These are phyloP conservation scores for Oligia strigilis DNA, from an alignment of 2,888 invertebrate species.

Conservation along the genomic window DNA sequence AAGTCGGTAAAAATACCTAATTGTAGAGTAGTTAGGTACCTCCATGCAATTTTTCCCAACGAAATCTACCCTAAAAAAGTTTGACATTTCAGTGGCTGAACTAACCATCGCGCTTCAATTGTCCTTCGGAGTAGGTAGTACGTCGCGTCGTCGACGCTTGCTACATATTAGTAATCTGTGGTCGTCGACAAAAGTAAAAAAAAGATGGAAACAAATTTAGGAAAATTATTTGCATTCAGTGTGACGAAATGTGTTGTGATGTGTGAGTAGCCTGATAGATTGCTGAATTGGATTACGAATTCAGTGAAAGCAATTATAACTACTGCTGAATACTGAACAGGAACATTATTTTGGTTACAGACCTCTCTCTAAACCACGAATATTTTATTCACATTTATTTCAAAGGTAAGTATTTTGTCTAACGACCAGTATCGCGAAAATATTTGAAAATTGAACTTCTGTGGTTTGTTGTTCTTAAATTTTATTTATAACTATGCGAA, in stretches of 20 bases:
- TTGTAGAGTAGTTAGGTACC: too few species aligned
- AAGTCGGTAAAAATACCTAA: too few species aligned
- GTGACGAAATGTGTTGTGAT: not conserved
- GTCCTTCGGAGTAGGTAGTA: not conserved
- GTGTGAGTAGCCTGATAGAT: not conserved
- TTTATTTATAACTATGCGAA: constrained; percentile 72
- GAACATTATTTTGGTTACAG: constrained; percentile 2
- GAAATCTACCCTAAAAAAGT: not conserved
- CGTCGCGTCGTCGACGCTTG: too few species aligned
- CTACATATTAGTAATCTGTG: too few species aligned
- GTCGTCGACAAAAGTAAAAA: too few species aligned
- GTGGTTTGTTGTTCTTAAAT: constrained; percentile 70
- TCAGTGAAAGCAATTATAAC: too few species aligned
- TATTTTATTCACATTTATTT: constrained; percentile 23
- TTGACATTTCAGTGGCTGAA: not conserved
- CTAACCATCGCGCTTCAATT: not conserved
- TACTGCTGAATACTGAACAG: not conserved
- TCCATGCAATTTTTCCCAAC: not conserved
- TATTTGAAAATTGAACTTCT: constrained; percentile 63
- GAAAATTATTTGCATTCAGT: not conserved
- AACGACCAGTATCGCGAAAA: constrained; percentile 44
- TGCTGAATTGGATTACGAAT: not conserved
- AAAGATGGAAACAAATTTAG: not conserved
- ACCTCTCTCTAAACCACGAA: not conserved
- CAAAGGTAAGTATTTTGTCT: constrained; percentile 18